Percentiles rank a stretch among this genome's conserved stretches.
phyloP scores from a whole-genome alignment of 1,140 invertebrate genomes.

The Pseudomyrmex dendroicus region DNA sequence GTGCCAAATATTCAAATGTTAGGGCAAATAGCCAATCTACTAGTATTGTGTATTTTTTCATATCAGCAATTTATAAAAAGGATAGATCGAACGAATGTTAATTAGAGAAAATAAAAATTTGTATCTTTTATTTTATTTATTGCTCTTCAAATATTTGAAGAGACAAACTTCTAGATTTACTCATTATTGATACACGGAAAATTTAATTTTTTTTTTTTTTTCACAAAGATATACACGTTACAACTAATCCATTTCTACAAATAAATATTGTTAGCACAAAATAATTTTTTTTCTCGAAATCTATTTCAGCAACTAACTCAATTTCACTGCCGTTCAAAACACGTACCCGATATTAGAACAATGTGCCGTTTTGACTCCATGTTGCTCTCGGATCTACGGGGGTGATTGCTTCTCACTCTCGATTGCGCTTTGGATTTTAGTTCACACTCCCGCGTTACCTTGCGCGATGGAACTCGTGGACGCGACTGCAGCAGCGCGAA shows the following conservation, averaged over 20 bases:
- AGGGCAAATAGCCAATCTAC: background rate
- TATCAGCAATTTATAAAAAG: background rate
- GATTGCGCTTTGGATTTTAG: background rate
- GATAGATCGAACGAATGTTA: no score
- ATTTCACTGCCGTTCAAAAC: background rate
- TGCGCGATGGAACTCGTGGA: conserved; percentile 65
- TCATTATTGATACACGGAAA: no score
- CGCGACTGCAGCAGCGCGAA: conserved; percentile 62
- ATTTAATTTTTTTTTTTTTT: no score
- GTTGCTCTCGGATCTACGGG: background rate
- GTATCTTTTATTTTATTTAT: no score
- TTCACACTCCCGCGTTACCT: conserved; percentile 64
- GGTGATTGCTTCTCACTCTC: conserved; percentile 15
- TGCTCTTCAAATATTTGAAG: no score
- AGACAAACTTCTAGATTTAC: no score
- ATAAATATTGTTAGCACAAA: background rate
- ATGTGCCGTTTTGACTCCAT: conserved; percentile 56
- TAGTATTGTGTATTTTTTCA: background rate
- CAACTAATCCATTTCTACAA: background rate
- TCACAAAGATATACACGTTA: no score
- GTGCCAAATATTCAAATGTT: background rate
- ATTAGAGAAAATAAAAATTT: no score
- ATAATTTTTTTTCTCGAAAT: background rate
- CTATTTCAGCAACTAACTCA: background rate
- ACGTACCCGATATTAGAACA: conserved; percentile 66